Evolutionary conservation across 2,888 invertebrate species (phyloP).

Genomic region (Drosophila austrosaltans): DNA sequence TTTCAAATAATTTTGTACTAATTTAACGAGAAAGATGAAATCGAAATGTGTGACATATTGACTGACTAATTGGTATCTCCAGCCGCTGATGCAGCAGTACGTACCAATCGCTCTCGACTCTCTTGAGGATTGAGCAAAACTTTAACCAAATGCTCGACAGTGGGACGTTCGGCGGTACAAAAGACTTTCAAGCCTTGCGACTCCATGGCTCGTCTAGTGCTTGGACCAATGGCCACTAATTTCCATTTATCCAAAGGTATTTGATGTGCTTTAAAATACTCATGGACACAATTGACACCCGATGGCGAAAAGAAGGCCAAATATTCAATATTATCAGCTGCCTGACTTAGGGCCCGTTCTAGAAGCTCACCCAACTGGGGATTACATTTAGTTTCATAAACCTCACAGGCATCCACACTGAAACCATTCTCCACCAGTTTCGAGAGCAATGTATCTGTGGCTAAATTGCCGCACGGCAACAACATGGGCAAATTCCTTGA

Average conservation of each 20-base stretch:
- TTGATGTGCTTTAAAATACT: conserved; percentile 82
- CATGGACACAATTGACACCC: conserved; percentile 84
- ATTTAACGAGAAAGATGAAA: background rate
- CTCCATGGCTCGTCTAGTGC: conserved; percentile 85
- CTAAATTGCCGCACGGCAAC: conserved; percentile 86
- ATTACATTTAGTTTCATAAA: conserved; percentile 85
- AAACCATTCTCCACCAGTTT: conserved; percentile 83
- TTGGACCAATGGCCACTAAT: conserved; percentile 86
- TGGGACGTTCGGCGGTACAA: conserved; percentile 85
- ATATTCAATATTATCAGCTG: conserved; percentile 84
- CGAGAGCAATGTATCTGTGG: conserved; percentile 84
- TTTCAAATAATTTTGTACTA: conserved; percentile 5
- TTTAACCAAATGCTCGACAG: conserved; percentile 84
- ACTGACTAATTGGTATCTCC: background rate
- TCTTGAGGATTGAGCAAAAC: conserved; percentile 82
- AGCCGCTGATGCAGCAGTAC: conserved; percentile 48
- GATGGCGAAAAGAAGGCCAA: conserved; percentile 86
- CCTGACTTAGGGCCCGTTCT: conserved; percentile 75
- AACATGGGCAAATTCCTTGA: conserved; percentile 84
- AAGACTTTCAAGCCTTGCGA: conserved; percentile 83
- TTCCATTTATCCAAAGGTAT: conserved; percentile 80
- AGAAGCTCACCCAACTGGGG: conserved; percentile 83
- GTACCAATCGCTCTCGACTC: conserved; percentile 65
- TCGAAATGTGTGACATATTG: conserved; percentile 3
- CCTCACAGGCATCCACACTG: conserved; percentile 84